Evolutionary conservation across 2,888 invertebrate species (phyloP).

Genomic region (Thumatha senex): DNA sequence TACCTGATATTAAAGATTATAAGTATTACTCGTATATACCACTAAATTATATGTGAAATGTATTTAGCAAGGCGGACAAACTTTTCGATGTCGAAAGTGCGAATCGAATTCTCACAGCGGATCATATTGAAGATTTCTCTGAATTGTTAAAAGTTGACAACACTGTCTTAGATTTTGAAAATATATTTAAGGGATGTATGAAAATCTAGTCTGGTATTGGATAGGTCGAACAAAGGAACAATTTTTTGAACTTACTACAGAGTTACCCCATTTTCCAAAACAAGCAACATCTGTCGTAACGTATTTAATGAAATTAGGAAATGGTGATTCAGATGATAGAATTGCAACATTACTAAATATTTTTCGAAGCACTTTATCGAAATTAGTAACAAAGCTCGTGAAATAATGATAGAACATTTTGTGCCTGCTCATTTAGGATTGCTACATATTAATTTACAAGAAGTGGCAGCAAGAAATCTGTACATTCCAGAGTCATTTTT

Average conservation of each 20-base stretch:
- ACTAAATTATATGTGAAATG: conserved; percentile 10
- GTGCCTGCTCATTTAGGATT: conserved; percentile 15
- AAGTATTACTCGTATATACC: too few relatives aligned
- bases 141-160: conserved; percentile 16
- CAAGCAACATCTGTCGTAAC: neutral
- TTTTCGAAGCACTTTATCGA: neutral
- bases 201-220: conserved; percentile 15
- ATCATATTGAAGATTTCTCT: conserved; percentile 19
- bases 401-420: conserved; percentile 6
- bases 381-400: neutral
- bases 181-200: conserved; percentile 15
- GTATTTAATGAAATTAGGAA: neutral
- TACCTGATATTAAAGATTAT: too few relatives aligned
- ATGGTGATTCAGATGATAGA: neutral
- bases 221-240: conserved; percentile 19
- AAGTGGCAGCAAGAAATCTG: conserved; percentile 17
- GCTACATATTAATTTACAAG: conserved; percentile 10
- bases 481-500: conserved; percentile 11
- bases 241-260: neutral
- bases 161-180: conserved; percentile 11
- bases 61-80: conserved; percentile 13
- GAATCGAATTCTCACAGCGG: conserved; percentile 6
- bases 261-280: neutral
- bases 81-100: neutral
- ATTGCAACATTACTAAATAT: neutral